Conservation (phyloP, 2,113 vertebrate genomes). For the Phyllostomus discolor region DNA sequence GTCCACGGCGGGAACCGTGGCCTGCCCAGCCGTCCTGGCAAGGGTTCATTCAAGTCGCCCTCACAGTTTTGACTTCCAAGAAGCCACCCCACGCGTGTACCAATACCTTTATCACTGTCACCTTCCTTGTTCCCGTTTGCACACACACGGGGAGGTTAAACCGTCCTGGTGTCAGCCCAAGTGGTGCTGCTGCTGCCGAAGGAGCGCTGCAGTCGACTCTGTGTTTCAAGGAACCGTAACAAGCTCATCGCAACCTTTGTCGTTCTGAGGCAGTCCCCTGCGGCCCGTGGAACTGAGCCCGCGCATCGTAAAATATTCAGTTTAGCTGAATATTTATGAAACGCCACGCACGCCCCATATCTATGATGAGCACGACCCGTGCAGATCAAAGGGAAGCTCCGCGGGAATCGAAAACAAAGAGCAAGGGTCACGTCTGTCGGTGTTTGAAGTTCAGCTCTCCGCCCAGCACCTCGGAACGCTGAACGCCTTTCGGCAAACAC, state of each 20-base stretch:
- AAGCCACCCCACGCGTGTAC: not conserved
- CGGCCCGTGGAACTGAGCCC: not conserved
- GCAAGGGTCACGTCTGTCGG: slow-evolving; percentile 4
- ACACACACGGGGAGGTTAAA: not conserved
- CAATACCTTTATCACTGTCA: not conserved
- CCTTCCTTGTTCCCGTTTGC: not conserved
- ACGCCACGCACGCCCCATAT: not conserved
- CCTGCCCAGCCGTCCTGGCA: not conserved
- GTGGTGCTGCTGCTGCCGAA: not conserved
- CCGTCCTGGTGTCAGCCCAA: not conserved
- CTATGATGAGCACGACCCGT: slow-evolving; percentile 29
- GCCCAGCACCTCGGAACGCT: not conserved
- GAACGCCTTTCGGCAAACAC: not conserved
- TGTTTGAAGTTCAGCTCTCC: not conserved
- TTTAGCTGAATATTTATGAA: slow-evolving; percentile 40
- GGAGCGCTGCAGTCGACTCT: not conserved
- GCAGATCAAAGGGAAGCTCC: slow-evolving; percentile 35
- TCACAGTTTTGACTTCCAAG: not conserved
- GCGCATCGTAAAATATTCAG: not conserved
- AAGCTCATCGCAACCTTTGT: not conserved
- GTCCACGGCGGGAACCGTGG: not conserved
- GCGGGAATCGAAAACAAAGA: not conserved
- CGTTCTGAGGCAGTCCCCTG: not conserved
- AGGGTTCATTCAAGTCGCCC: not conserved
- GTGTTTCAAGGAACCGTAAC: not conserved